phyloP scores from a whole-genome alignment of 2,888 invertebrate genomes.

The Chrysodeixis includens region DNA sequence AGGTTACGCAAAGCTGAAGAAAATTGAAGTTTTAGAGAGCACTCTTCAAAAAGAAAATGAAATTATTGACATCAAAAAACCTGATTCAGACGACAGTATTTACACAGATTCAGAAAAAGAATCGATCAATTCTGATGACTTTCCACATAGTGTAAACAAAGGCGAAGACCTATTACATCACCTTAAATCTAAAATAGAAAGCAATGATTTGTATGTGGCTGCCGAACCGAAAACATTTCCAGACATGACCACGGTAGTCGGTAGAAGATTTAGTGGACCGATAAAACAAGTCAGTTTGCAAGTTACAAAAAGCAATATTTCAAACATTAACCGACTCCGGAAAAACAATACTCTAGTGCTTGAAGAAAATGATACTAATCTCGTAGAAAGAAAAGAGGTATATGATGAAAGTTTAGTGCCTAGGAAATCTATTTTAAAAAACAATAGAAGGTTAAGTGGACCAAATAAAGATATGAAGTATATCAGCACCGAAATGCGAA shows the following conservation, averaged over 20 bases:
- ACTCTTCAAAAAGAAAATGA: constrained; percentile 74
- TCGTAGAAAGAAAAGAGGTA: constrained; percentile 53
- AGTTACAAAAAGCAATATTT: constrained; percentile 69
- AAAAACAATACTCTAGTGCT: constrained; percentile 57
- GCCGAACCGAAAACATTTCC: constrained; percentile 55
- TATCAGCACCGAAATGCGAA: constrained; percentile 42
- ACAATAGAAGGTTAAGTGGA: constrained; percentile 68
- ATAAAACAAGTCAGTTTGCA: constrained; percentile 70
- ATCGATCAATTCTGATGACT: constrained; percentile 79
- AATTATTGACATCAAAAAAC: constrained; percentile 52
- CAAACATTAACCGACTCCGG: constrained; percentile 66
- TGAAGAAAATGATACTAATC: constrained; percentile 64
- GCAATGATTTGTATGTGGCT: constrained; percentile 26
- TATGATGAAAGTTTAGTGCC: constrained; percentile 64
- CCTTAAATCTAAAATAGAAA: constrained; percentile 65
- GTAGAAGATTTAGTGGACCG: constrained; percentile 76
- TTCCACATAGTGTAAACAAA: constrained; percentile 64
- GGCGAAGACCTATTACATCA: constrained; percentile 72
- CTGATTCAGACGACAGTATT: constrained; percentile 77
- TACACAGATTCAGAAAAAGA: constrained; percentile 85
- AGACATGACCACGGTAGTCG: constrained; percentile 52
- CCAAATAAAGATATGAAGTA: constrained; percentile 62
- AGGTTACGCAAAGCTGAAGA: constrained; percentile 90
- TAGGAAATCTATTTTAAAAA: constrained; percentile 82
- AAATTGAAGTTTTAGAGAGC: constrained; percentile 86